phyloP scores from a whole-genome alignment of 2,113 vertebrate genomes.

The Bos indicus region DNA sequence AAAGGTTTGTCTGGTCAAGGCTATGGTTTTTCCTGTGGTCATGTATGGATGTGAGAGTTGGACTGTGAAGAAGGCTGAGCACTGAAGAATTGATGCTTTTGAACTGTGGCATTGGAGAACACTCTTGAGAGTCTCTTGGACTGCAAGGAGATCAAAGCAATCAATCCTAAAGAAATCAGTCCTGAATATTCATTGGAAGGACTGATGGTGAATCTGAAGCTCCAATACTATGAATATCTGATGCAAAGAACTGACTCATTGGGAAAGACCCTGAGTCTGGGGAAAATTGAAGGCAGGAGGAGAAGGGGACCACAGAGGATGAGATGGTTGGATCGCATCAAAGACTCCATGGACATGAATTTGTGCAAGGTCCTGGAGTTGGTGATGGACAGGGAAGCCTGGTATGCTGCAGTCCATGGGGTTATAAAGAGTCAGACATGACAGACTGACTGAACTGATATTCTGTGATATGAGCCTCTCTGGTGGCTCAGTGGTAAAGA shows the following conservation, averaged over 20 bases:
- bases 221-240: not conserved
- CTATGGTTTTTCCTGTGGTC: too few relatives aligned
- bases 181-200: not conserved
- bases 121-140: not conserved
- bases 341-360: not conserved
- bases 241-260: not conserved
- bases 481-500: not conserved
- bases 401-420: not conserved
- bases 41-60: not conserved
- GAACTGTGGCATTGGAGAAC: not conserved
- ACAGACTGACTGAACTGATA: not conserved
- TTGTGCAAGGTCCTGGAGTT: not conserved
- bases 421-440: not conserved
- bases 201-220: not conserved
- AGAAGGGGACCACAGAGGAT: not conserved
- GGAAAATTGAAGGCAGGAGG: not conserved
- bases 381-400: not conserved
- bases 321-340: not conserved
- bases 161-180: not conserved
- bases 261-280: not conserved
- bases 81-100: rapidly evolving
- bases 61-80: not conserved
- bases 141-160: not conserved
- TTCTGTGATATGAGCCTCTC: not conserved
- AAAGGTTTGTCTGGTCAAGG: not conserved